Base-by-base conservation (phyloP, 2,113 vertebrate genomes). In the Dasypus novemcinctus region DNA sequence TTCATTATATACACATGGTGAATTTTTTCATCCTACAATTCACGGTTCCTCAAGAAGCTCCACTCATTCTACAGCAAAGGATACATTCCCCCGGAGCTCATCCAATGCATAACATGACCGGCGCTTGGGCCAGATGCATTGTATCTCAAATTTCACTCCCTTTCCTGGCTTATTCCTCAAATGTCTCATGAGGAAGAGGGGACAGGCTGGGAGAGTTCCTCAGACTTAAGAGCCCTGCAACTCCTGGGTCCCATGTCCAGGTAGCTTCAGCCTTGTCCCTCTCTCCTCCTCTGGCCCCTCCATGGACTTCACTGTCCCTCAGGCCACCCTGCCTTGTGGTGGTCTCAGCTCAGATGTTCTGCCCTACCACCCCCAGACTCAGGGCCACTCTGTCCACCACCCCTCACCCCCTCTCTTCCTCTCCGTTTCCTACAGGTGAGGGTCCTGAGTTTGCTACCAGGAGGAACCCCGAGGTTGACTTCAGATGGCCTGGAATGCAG, bases 361-460 rank as follows among this genome's bases (percentile, higher is more conserved):
- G 31, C 31, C 13, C 49, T 66, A 52, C 25, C 17, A 1, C 20
- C 18, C 14, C 13, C 46, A 49, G 5, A 54, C 29, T 54, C 23
- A 92, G 15, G 36, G 14, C 33, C 57, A 49, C 54, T 38, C 31
- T 64, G 59, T 11, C 38, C 18, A 1, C 10, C 20, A 11, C 38
- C 69, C 38, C 27, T 82, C 27, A 33, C 27, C 3, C 9, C 21
- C 7, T 5, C 38, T 68, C 27, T 31, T 43, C 25, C 21, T 74
- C 17, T 64, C 36, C n/a, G 57, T 21, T 9, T 9, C 18, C 7
- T 36, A 1, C 9, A 68, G 8, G 23, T 36, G 57, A 59, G 31
- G 2, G 31, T 20, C 83, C 82, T 43, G 18, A 7, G 38, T 3
- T 6, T 0, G 0, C 61, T 3, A 64, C 4, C n/a, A n/a, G n/a